Evolutionary conservation across 2,888 invertebrate genomes (phyloP).

Genomic region (Caenorhabditis uteleia): DNA sequence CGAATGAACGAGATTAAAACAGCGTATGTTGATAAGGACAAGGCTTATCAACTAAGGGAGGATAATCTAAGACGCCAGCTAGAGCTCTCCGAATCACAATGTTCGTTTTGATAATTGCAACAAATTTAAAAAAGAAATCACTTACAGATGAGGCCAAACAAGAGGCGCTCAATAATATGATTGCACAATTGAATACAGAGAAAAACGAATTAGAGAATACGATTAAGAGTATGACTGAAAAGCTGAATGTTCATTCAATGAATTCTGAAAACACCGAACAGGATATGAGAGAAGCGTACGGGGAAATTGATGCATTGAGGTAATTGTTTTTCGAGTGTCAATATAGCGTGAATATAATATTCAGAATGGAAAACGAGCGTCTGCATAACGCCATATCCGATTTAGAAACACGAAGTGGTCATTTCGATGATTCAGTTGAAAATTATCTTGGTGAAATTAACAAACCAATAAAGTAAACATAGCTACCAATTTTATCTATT

Average conservation of each 20-base stretch:
- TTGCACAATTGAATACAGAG: too few relatives aligned
- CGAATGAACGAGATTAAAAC: slow-evolving; percentile 35
- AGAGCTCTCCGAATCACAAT: slow-evolving; percentile 5
- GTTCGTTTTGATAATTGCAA: too few relatives aligned
- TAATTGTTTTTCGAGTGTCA: slow-evolving; percentile 2
- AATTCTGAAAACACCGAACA: slow-evolving; percentile 11
- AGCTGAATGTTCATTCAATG: too few relatives aligned
- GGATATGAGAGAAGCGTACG: slow-evolving; percentile 27
- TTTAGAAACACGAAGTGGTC: slow-evolving; percentile 4
- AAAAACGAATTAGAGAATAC: background rate
- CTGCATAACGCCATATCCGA: slow-evolving; percentile 19
- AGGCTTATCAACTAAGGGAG: background rate
- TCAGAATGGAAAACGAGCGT: slow-evolving; percentile 38
- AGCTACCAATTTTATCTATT: too few relatives aligned
- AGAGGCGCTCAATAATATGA: too few relatives aligned
- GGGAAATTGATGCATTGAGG: slow-evolving; percentile 34
- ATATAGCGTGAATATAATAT: background rate
- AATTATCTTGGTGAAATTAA: too few relatives aligned
- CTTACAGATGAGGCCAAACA: too few relatives aligned
- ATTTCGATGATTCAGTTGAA: too few relatives aligned
- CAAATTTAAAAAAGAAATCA: too few relatives aligned
- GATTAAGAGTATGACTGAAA: slow-evolving; percentile 3
- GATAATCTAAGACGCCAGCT: slow-evolving; percentile 1
- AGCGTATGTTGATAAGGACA: too few relatives aligned
- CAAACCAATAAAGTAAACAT: too few relatives aligned